Evolutionary conservation across 2,797 vertebrate species (phyloP).

Genomic region (Melanotaenia pygmaea): DNA sequence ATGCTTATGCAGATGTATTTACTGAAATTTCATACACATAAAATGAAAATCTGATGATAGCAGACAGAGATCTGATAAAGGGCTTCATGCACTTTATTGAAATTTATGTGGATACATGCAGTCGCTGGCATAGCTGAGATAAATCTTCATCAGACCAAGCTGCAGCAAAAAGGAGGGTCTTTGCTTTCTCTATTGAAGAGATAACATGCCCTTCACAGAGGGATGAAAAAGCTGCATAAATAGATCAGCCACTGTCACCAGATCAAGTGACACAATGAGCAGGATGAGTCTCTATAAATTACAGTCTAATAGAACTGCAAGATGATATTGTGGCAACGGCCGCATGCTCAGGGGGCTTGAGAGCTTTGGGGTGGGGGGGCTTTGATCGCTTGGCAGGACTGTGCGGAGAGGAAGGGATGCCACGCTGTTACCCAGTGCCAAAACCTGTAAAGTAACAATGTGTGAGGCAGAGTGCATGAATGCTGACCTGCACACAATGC

Average conservation of each 20-base stretch:
- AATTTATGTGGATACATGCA: slow-evolving; percentile 15
- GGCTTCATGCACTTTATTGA: neutral
- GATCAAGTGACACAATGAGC: slow-evolving; percentile 72
- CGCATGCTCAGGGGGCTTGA: slow-evolving; percentile 17
- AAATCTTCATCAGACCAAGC: slow-evolving; percentile 13
- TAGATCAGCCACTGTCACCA: slow-evolving; percentile 63
- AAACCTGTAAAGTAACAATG: slow-evolving; percentile 47
- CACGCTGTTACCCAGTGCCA: slow-evolving; percentile 39
- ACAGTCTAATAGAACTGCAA: slow-evolving; percentile 49
- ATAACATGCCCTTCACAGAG: slow-evolving; percentile 62
- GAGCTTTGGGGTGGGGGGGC: slow-evolving; percentile 22
- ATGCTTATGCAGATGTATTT: neutral
- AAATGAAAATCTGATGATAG: neutral
- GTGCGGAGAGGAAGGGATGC: slow-evolving; percentile 23
- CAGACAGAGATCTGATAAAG: neutral
- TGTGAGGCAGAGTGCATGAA: slow-evolving; percentile 40
- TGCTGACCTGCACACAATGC: slow-evolving; percentile 30
- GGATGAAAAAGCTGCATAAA: slow-evolving; percentile 64
- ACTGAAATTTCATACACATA: neutral
- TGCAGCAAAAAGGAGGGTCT: slow-evolving; percentile 29
- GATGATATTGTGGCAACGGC: slow-evolving; percentile 53
- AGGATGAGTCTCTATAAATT: slow-evolving; percentile 60
- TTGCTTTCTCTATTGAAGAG: slow-evolving; percentile 30
- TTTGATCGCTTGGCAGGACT: slow-evolving; percentile 66
- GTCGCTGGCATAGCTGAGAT: slow-evolving; percentile 12